Base-by-base conservation (phyloP, 2,113 vertebrate species). In the Platycercus adscitus region DNA sequence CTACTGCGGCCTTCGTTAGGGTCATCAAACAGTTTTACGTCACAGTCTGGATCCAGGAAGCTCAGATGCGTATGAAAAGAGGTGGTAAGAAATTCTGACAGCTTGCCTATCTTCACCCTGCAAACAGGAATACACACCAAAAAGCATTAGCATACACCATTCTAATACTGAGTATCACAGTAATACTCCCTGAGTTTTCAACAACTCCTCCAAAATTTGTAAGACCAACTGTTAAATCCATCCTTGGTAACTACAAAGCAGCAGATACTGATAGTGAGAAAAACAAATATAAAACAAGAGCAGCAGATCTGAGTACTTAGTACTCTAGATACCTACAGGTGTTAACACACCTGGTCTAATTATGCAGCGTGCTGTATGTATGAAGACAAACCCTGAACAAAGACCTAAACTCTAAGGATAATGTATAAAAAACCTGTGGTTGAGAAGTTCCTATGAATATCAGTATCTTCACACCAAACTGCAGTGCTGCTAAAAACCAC, bases 51-150 rank as follows among this genome's bases (percentile, higher is more conserved):
- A 82, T 99, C 99, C 97, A 99, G 96, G 96, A 99, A 99, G 92
- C 98, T 99, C 95, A 99, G 98, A 50, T 98, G 97, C 0, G 99
- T 99, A 97, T 99, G 99, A 94, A 99, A 99, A 25, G 99, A 99
- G 10, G 99, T 99, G 65, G 98, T 99, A 89, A 99, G 99, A 95
- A 99, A 99, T 86, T 98, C 99, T 33, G 99, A 98, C 10, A 99
- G 98, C 77, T 98, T 98, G 65, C 99, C 99, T 93, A 99, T 98
- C 97, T 99, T 99, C 79, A 99, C 99, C 96, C 99, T 99, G 95
- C 17, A 87, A 89, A 87, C 47, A 76, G 73, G 60, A 95, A 76
- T 26, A 24, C 14, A 7, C 20, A 41, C 50, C 73, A 91, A 73
- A 44, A 29, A 70, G 13, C 25, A 25, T 66, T n/a, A 85, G 77